These are phyloP conservation scores for Drosophila paranaensis DNA, from an alignment of 2,888 invertebrate genomes.

Conservation along the genomic window DNA sequence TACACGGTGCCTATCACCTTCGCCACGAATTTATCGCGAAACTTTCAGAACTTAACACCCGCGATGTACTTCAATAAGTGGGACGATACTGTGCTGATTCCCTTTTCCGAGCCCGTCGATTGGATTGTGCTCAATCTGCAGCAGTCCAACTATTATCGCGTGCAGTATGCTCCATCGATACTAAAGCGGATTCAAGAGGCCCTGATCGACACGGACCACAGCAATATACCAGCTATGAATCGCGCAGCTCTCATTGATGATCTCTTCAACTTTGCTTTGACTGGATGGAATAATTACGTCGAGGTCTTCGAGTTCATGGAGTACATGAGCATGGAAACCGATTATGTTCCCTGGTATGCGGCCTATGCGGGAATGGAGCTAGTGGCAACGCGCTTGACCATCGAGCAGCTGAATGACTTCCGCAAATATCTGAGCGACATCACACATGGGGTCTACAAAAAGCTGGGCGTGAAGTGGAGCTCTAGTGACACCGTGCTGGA, in stretches of 20 bases:
- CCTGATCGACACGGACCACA: conserved; percentile 51
- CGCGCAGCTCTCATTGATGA: conserved; percentile 92
- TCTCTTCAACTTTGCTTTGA: conserved; percentile 87
- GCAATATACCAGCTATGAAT: conserved; percentile 85
- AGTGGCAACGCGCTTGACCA: conserved; percentile 51
- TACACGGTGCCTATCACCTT: conserved; percentile 82
- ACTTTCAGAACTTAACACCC: conserved; percentile 72
- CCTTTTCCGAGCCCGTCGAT: conserved; percentile 45
- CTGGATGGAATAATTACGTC: conserved; percentile 84
- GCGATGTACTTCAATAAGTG: conserved; percentile 56
- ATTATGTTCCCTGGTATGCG: conserved; percentile 92
- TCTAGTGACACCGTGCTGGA: conserved; percentile 86
- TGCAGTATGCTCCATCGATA: conserved; percentile 88
- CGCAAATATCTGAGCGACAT: conserved; percentile 84
- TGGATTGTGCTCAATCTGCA: conserved; percentile 82
- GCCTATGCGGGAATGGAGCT: conserved; percentile 84
- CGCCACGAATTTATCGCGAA: conserved; percentile 60
- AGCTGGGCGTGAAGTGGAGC: conserved; percentile 84
- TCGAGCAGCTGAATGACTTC: conserved; percentile 55
- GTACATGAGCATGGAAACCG: conserved; percentile 88
- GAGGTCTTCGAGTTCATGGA: conserved; percentile 87
- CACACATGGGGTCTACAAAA: conserved; percentile 84
- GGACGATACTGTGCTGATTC: conserved; percentile 11
- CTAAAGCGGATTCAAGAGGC: conserved; percentile 84
- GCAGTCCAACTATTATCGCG: conserved; percentile 86